Base-by-base conservation (phyloP, 2,797 vertebrate genomes). In the Argya squamiceps region DNA sequence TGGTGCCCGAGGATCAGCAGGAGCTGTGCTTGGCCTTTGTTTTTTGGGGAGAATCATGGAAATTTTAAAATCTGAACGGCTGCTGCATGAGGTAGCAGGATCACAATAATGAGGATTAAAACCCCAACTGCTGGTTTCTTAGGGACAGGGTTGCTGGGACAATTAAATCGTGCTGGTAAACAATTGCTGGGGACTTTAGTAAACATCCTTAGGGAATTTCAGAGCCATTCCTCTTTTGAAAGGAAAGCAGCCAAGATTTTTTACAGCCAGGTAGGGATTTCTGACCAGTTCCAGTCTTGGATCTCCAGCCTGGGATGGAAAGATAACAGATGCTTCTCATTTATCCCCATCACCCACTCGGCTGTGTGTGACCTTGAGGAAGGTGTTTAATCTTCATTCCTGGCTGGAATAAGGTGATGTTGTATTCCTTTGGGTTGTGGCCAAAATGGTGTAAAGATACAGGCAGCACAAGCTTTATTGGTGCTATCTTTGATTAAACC, bases 1-100 rank as follows among this genome's bases (percentile, higher is more conserved):
- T 60, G 92, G 58, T 22, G 79, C 37, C 79, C 0, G 0, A 1
- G 8, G 53, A 32, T 37, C 65, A 26, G 37, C 0, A 0, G 91
- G 68, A 58, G 43, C 49, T 1, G 1, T 19, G 73, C 63, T 74
- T 0, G 9, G 56, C 37, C 50, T 46, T 13, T 0, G 1, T 7
- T 62, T 88, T 92, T 88, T 46, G 58, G 74, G 85, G 39, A 64
- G 62, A 34, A 75, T 52, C 4, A 0, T 11, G 49, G 80, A 36
- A 86, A 63, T 59, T 1, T 11, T 16, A 16, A 75, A 77, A 49
- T 58, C 43, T 11, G 44, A 41, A 8, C 1, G 53, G 43, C 37
- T 80, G 52, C 60, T 18, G 41, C 16, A 4, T 41, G 58, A 82
- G 36, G 49, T 6, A 26, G 68, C 49, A 84, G 41, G 18, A 46